Evolutionary conservation across 2,888 invertebrate species (phyloP).

Genomic region (Heliconius aoede): DNA sequence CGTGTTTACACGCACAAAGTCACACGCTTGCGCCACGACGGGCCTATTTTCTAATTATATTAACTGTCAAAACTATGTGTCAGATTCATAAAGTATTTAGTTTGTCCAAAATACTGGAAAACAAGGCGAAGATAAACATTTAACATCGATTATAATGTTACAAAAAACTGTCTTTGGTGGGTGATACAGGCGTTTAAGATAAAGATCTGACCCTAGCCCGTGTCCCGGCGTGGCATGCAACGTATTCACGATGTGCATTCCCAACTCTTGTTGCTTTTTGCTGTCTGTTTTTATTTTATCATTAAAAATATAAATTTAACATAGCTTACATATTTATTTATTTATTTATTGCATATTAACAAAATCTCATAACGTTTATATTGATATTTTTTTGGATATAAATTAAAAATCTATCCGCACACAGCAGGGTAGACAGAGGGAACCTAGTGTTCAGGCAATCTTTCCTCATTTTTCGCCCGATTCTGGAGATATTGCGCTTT

Average conservation of each 20-base stretch:
- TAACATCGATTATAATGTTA: conserved; percentile 74
- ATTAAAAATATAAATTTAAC: conserved; percentile 51
- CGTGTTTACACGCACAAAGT: too few relatives aligned
- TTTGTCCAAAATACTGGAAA: conserved; percentile 52
- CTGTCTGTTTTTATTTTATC: conserved; percentile 59
- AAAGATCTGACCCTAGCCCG: conserved; percentile 78
- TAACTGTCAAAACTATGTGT: conserved; percentile 36
- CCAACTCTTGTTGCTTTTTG: conserved; percentile 57
- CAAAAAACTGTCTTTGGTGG: conserved; percentile 81
- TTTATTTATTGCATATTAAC: conserved; percentile 19
- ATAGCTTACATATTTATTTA: conserved; percentile 41
- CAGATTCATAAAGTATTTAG: conserved; percentile 47
- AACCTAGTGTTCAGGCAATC: too few relatives aligned
- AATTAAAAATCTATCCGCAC: too few relatives aligned
- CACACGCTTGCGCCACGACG: too few relatives aligned
- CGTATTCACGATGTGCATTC: conserved; percentile 79
- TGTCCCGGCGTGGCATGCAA: conserved; percentile 72
- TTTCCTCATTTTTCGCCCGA: too few relatives aligned
- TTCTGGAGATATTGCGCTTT: too few relatives aligned
- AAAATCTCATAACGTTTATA: conserved; percentile 1
- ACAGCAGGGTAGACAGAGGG: too few relatives aligned
- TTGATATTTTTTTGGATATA: not conserved
- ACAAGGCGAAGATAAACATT: conserved; percentile 66
- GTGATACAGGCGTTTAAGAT: conserved; percentile 84
- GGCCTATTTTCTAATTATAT: conserved; percentile 11